Evolutionary conservation across 2,888 invertebrate genomes (phyloP).

Genomic region (Tenthredo livida): DNA sequence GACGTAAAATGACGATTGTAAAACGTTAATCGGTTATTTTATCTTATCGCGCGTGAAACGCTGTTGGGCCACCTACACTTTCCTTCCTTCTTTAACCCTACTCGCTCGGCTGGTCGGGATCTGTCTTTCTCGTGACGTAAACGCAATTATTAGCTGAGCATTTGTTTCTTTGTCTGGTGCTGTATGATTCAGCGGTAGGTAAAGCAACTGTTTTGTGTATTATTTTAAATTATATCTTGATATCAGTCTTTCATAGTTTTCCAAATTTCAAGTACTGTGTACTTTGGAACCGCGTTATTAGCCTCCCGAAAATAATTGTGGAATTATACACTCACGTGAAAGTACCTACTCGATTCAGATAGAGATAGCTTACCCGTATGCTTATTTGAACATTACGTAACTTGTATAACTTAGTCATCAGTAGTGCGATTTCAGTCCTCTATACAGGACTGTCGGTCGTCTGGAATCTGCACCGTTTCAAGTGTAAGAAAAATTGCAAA

Average conservation of each 20-base stretch:
- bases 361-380: background rate
- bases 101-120: constrained; percentile 7
- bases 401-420: background rate
- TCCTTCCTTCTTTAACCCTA: background rate
- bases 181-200: constrained; percentile 7
- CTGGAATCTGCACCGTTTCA: background rate
- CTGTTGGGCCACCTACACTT: background rate
- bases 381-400: background rate
- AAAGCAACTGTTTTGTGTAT: background rate
- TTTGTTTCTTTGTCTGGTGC: background rate
- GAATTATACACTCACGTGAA: background rate
- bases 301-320: background rate
- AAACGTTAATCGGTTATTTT: background rate
- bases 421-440: background rate
- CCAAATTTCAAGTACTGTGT: background rate
- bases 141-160: background rate
- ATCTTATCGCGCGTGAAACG: constrained; percentile 27
- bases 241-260: background rate
- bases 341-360: background rate
- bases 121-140: background rate
- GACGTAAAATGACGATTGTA: constrained; percentile 24
- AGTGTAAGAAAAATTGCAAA: background rate
- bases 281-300: constrained; percentile 1
- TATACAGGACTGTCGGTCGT: background rate
- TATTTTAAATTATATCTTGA: background rate